phyloP scores from a whole-genome alignment of 2,888 invertebrate genomes.

The Drosophila maculinotata region DNA sequence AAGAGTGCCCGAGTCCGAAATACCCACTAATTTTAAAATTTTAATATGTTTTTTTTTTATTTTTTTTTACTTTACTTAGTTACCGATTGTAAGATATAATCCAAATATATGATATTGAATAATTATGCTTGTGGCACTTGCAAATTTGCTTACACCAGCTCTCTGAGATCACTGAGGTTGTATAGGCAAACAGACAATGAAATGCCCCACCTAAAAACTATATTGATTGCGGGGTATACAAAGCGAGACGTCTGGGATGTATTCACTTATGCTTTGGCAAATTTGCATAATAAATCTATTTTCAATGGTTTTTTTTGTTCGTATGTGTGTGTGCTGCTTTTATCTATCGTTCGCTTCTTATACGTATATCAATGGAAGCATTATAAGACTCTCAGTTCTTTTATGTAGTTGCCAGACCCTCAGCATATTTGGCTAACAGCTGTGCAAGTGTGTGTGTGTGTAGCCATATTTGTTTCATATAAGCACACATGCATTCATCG shows the following conservation, averaged over 20 bases:
- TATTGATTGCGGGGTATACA: constrained; percentile 32
- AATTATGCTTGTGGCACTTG: too few relatives aligned
- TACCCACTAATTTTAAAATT: constrained; percentile 5
- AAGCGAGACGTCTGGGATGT: constrained; percentile 42
- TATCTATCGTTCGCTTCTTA: constrained; percentile 39
- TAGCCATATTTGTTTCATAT: constrained; percentile 56
- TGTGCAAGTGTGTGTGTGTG: constrained; percentile 30
- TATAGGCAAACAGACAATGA: too few relatives aligned
- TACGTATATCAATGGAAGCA: constrained; percentile 64
- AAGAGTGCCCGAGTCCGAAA: not conserved
- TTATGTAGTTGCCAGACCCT: constrained; percentile 56
- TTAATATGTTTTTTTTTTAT: too few relatives aligned
- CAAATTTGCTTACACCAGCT: too few relatives aligned
- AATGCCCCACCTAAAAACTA: not conserved
- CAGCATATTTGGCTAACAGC: constrained; percentile 66
- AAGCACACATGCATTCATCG: constrained; percentile 28
- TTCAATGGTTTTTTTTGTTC: constrained; percentile 66
- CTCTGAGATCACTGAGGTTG: too few relatives aligned
- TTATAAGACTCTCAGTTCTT: constrained; percentile 42
- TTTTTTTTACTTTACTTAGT: not conserved
- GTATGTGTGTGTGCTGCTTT: constrained; percentile 24
- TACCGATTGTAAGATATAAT: too few relatives aligned
- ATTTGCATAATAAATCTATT: constrained; percentile 82
- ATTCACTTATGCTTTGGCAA: constrained; percentile 72
- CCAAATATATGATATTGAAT: too few relatives aligned